Evolutionary conservation across 92 coral and sea anemone species (phyloP), one percentile per base, ranked within the genome.

Genomic region (Palythoa grandiflora): DNA sequence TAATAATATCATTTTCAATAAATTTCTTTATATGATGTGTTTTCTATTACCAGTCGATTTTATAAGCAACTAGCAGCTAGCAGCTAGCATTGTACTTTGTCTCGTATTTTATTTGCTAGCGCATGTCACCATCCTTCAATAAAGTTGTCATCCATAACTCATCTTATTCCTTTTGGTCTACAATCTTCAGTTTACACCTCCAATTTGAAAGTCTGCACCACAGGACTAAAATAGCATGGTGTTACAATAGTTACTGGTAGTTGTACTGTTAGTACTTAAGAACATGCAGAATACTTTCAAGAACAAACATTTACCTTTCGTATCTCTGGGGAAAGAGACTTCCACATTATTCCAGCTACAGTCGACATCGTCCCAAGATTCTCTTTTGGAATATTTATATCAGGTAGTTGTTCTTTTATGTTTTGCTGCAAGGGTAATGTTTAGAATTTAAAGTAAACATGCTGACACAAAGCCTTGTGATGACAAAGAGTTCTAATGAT

Each of bases 231-330:
- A 48, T 75, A 75, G 57, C 79, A 15, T 44, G 44, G 79, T 75
- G 79, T 48, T 75, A 75, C 60, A 48, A 44, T 75, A 75, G 60
- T 75, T 44, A 48, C 79, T 48, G n/a, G 21, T 72, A 39, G 3
- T 39, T 39, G 15, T 75, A 48, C 39, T 48, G 39, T 75, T 48
- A 75, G 60, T 75, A 75, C 79, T 75, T 75, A 75, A 19, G 60
- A 75, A 48, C 79, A 75, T 47, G 79, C 79, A 75, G 79, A 75
- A 75, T 75, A 75, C 79, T 48, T 75, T 68, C 72, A 68, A 68
- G 79, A 75, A 44, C 60, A 75, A 75, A 48, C 79, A 75, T 75
- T 75, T 75, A 48, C 79, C 79, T 47, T 48, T 75, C 79, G 79
- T 75, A 75, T 75, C 38, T 19, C 79, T 47, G 79, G 15, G 59